These are phyloP conservation scores for Gonioctena quinquepunctata DNA, from an alignment of 1,140 invertebrate genomes.

Conservation along the genomic window DNA sequence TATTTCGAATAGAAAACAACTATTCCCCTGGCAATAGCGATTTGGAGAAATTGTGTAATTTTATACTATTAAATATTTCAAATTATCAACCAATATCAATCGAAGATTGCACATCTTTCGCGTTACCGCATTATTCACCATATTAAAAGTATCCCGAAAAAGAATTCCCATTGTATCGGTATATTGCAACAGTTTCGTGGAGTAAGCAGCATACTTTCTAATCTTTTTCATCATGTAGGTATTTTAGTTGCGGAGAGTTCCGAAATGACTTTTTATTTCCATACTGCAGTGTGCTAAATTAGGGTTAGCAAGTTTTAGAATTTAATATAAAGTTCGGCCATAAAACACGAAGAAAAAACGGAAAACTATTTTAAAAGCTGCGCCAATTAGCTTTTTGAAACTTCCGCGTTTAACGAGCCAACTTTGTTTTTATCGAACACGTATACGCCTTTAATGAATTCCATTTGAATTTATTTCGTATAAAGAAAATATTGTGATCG, in stretches of 20 bases:
- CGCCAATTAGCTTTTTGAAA: conserved; percentile 22
- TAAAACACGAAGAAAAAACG: conserved; percentile 18
- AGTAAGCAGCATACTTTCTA: background rate
- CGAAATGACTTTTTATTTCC: conserved; percentile 13
- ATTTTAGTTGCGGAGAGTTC: background rate
- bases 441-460: conserved; percentile 18
- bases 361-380: conserved; percentile 24
- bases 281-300: conserved; percentile 22
- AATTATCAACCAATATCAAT: too few relatives aligned
- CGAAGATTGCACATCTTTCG: too few relatives aligned
- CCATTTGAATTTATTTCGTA: conserved; percentile 16
- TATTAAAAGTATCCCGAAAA: too few relatives aligned
- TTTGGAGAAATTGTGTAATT: too few relatives aligned
- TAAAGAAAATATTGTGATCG: background rate
- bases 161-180: too few relatives aligned
- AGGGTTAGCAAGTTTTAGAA: conserved; percentile 25
- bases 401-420: conserved; percentile 15
- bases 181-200: background rate
- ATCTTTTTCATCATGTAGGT: background rate
- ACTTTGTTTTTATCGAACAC: conserved; percentile 25
- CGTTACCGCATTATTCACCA: too few relatives aligned
- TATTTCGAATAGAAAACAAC: too few relatives aligned
- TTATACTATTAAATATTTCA: too few relatives aligned
- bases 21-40: too few relatives aligned
- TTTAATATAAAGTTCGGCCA: conserved; percentile 23